Evolutionary conservation across 2,113 vertebrate genomes (phyloP).

Genomic region (Scatophagus argus): DNA sequence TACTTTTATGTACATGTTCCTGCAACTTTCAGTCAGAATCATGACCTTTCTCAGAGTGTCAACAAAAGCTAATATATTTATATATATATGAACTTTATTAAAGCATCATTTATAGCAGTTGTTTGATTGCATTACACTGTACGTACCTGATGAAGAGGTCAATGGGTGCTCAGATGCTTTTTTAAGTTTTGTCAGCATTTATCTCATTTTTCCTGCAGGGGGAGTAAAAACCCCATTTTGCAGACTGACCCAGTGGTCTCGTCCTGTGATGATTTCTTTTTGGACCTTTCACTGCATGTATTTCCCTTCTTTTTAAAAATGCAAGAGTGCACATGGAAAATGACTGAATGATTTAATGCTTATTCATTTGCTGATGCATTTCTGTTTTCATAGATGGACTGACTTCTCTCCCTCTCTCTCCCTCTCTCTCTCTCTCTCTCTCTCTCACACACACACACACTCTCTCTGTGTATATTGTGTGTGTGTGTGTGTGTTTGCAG

Average conservation of each 20-base stretch:
- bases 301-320: background rate
- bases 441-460: too few relatives aligned
- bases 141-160: too few relatives aligned
- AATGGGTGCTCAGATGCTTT: too few relatives aligned
- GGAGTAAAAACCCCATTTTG: slow-evolving; percentile 26
- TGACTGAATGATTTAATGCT: background rate
- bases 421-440: too few relatives aligned
- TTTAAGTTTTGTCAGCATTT: background rate
- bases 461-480: too few relatives aligned
- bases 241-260: background rate
- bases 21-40: too few relatives aligned
- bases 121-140: too few relatives aligned
- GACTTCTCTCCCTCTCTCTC: too few relatives aligned
- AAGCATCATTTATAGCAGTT: too few relatives aligned
- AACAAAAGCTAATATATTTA: too few relatives aligned
- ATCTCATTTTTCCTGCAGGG: slow-evolving; percentile 35
- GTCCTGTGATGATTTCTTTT: background rate
- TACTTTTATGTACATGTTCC: background rate
- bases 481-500: background rate
- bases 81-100: too few relatives aligned
- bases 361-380: background rate
- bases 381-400: background rate
- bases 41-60: too few relatives aligned
- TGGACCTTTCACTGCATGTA: slow-evolving; percentile 2
- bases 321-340: background rate